phyloP scores from a whole-genome alignment of 1,140 invertebrate genomes.

The Teleogryllus occipitalis region DNA sequence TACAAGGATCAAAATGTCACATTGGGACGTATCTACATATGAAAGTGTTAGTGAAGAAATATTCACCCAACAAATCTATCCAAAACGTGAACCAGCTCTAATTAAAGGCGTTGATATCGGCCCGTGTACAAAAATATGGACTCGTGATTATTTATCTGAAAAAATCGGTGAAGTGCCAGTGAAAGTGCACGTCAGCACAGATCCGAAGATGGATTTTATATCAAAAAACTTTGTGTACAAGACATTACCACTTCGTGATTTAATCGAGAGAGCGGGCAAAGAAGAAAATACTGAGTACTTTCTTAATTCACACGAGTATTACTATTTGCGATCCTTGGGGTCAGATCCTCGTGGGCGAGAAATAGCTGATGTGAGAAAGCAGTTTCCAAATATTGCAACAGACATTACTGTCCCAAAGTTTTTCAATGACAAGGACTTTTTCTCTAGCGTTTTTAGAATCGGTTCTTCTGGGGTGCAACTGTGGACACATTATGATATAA shows the following conservation, averaged over 20 bases:
- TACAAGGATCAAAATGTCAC: not conserved
- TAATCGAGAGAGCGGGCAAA: constrained; percentile 36
- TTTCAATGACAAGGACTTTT: constrained; percentile 39
- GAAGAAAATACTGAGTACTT: constrained; percentile 36
- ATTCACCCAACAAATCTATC: constrained; percentile 7
- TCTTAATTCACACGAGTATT: constrained; percentile 37
- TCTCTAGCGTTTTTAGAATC: constrained; percentile 51
- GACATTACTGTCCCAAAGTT: constrained; percentile 43
- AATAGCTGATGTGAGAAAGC: constrained; percentile 40
- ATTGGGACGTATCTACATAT: not conserved
- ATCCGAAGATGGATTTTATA: constrained; percentile 44
- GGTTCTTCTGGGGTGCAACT: constrained; percentile 42
- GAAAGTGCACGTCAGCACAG: constrained; percentile 44
- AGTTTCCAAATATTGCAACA: constrained; percentile 42
- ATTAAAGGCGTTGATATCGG: constrained; percentile 44
- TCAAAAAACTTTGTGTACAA: constrained; percentile 50
- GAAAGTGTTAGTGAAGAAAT: constrained; percentile 13
- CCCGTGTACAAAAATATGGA: constrained; percentile 42
- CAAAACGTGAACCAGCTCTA: constrained; percentile 34
- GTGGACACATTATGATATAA: constrained; percentile 58
- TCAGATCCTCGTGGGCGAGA: constrained; percentile 44
- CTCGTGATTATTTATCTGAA: constrained; percentile 39
- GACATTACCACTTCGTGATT: constrained; percentile 40
- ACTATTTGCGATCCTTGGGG: constrained; percentile 48
- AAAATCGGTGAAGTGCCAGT: constrained; percentile 36